phyloP scores from a whole-genome alignment of 1,140 invertebrate species.

The Aphis gossypii region DNA sequence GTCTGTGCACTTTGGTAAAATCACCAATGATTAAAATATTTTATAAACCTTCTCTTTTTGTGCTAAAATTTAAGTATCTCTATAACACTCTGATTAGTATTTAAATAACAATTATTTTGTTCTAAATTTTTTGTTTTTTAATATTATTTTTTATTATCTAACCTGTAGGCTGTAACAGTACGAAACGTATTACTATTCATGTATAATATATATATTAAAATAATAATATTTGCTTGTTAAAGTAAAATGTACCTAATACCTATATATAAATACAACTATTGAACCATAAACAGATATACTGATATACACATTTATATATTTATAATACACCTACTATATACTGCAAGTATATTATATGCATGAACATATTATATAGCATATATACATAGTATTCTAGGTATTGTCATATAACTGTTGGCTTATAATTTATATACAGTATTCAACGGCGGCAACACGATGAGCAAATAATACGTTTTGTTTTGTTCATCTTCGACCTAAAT shows the following conservation, averaged over 20 bases:
- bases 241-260: neutral
- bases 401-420: slow-evolving; percentile 38
- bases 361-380: neutral
- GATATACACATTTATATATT: neutral
- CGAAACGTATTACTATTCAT: neutral
- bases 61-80: neutral
- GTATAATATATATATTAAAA: neutral
- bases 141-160: neutral
- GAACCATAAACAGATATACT: neutral
- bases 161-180: neutral
- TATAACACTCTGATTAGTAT: neutral
- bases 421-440: slow-evolving; percentile 31
- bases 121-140: neutral
- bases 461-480: slow-evolving; percentile 46
- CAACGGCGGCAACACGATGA: neutral
- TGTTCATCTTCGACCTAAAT: slow-evolving; percentile 24
- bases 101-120: neutral
- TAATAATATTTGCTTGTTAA: neutral
- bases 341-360: neutral
- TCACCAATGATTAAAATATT: neutral
- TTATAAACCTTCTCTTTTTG: neutral
- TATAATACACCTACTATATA: neutral
- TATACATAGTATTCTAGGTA: neutral
- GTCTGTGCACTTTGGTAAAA: neutral
- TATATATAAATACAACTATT: neutral